Evolutionary conservation across 1,140 invertebrate genomes (phyloP).

Genomic region (Lordiphosa collinella): DNA sequence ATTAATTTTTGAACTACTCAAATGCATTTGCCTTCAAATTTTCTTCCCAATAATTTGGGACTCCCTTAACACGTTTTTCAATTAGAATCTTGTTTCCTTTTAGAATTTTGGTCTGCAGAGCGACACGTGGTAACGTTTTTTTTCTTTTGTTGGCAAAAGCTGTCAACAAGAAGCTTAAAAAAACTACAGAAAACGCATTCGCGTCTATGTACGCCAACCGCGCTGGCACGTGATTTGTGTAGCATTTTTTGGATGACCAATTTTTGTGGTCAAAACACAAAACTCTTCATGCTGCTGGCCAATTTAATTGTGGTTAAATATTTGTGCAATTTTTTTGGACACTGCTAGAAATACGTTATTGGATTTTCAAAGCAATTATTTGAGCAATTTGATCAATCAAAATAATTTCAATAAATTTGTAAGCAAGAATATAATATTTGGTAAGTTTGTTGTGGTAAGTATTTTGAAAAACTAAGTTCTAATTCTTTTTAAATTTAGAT

Average conservation of each 20-base stretch:
- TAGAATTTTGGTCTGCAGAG: not conserved
- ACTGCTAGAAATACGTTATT: slow-evolving; percentile 4
- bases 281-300: slow-evolving; percentile 18
- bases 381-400: slow-evolving; percentile 2
- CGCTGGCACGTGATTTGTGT: slow-evolving; percentile 55
- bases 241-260: slow-evolving; percentile 45
- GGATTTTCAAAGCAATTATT: slow-evolving; percentile 19
- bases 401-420: not conserved
- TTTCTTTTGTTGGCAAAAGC: slow-evolving; percentile 13
- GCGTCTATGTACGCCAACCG: slow-evolving; percentile 58
- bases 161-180: slow-evolving; percentile 29
- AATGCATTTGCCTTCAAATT: slow-evolving; percentile 7
- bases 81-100: slow-evolving; percentile 64
- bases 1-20: slow-evolving; percentile 12
- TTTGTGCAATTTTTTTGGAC: slow-evolving; percentile 41
- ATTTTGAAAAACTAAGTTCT: too few relatives aligned
- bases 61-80: slow-evolving; percentile 60
- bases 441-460: too few relatives aligned
- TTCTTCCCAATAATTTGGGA: slow-evolving; percentile 7
- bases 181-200: slow-evolving; percentile 39
- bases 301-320: slow-evolving; percentile 68
- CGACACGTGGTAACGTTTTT: not conserved
- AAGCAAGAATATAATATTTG: not conserved
- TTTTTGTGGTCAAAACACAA: slow-evolving; percentile 22
- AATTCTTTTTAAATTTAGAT: too few relatives aligned